These are phyloP conservation scores for Rhagium mordax DNA, from an alignment of 2,888 invertebrate species.

Conservation along the genomic window DNA sequence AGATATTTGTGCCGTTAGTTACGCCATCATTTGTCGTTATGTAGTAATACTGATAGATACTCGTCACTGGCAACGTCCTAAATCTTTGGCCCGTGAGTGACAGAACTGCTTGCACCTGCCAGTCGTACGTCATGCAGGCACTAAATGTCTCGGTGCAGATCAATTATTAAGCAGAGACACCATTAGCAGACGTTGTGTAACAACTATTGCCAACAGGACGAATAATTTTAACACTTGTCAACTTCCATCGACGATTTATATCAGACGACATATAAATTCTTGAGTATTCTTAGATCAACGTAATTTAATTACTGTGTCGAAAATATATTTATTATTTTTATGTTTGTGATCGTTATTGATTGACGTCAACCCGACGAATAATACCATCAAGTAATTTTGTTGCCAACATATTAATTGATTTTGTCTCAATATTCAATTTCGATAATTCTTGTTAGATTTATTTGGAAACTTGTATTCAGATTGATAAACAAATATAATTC, in stretches of 20 bases:
- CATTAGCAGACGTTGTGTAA: slow-evolving; percentile 56
- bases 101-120: slow-evolving; percentile 55
- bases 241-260: slow-evolving; percentile 57
- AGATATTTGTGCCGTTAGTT: slow-evolving; percentile 24
- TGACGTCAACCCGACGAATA: slow-evolving; percentile 6
- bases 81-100: slow-evolving; percentile 41
- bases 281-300: slow-evolving; percentile 16
- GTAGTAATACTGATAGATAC: slow-evolving; percentile 34
- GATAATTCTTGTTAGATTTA: background rate
- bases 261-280: slow-evolving; percentile 13
- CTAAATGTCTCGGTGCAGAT: slow-evolving; percentile 55
- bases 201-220: slow-evolving; percentile 54
- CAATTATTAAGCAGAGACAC: slow-evolving; percentile 55
- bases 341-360: slow-evolving; percentile 3
- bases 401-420: background rate
- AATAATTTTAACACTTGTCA: slow-evolving; percentile 62
- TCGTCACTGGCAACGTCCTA: slow-evolving; percentile 34
- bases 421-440: background rate
- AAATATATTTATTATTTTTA: slow-evolving; percentile 13
- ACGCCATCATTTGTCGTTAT: slow-evolving; percentile 16
- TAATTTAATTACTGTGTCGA: slow-evolving; percentile 12
- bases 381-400: slow-evolving; percentile 2
- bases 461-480: background rate
- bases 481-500: background rate
- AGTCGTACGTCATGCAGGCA: slow-evolving; percentile 56